phyloP scores from a whole-genome alignment of 2,797 vertebrate species.

The Aeoliscus strigatus region DNA sequence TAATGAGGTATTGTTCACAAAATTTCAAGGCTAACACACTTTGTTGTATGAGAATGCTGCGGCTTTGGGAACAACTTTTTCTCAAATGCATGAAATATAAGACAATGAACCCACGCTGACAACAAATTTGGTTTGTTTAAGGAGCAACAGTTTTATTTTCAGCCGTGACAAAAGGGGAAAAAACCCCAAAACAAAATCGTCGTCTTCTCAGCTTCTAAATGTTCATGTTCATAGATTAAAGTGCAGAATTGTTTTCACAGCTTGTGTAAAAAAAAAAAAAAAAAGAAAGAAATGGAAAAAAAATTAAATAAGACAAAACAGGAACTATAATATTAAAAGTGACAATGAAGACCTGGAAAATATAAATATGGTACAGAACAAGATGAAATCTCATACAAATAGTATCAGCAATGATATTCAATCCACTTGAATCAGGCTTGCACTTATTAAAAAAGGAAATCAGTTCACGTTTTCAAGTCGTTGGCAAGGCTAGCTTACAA shows the following conservation, averaged over 20 bases:
- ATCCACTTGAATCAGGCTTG: slow-evolving; percentile 66
- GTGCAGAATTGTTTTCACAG: slow-evolving; percentile 83
- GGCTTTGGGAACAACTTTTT: too few relatives aligned
- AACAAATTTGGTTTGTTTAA: slow-evolving; percentile 41
- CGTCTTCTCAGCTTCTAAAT: slow-evolving; percentile 65
- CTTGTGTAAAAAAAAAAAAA: slow-evolving; percentile 79
- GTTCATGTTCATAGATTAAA: slow-evolving; percentile 76
- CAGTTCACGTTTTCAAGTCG: slow-evolving; percentile 68
- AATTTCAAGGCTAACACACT: too few relatives aligned
- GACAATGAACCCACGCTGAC: slow-evolving; percentile 20
- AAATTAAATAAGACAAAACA: slow-evolving; percentile 64
- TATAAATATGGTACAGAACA: slow-evolving; percentile 70
- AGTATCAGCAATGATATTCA: slow-evolving; percentile 65
- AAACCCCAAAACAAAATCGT: slow-evolving; percentile 57
- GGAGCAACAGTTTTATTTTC: slow-evolving; percentile 78
- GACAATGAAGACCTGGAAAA: slow-evolving; percentile 66
- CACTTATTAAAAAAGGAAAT: slow-evolving; percentile 57
- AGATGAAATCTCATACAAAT: slow-evolving; percentile 63
- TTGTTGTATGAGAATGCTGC: too few relatives aligned
- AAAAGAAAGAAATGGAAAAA: too few relatives aligned
- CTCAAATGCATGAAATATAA: background rate
- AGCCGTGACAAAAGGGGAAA: slow-evolving; percentile 67
- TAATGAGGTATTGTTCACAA: too few relatives aligned
- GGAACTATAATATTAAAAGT: slow-evolving; percentile 55
- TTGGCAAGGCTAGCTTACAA: slow-evolving; percentile 84